Evolutionary conservation across 2,113 vertebrate species (phyloP).

Genomic region (Stomatorhinus ivindoensis): DNA sequence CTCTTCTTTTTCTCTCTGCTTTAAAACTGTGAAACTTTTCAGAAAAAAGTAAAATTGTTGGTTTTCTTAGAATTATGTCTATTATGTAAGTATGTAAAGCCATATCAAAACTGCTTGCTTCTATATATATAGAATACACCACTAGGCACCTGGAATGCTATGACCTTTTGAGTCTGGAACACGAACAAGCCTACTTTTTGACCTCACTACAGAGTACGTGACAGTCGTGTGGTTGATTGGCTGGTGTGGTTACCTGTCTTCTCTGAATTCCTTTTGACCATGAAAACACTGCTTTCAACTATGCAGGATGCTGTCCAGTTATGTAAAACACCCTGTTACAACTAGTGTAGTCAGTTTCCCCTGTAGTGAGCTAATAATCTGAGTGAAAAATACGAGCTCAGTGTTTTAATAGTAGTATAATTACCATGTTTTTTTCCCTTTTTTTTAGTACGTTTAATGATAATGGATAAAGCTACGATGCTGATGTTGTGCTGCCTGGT

Average conservation of each 20-base stretch:
- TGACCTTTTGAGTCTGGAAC: background rate
- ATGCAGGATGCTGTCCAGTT: background rate
- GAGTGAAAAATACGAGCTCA: conserved; percentile 39
- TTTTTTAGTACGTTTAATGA: conserved; percentile 45
- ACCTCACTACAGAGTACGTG: background rate
- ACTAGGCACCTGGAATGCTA: background rate
- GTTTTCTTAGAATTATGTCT: background rate
- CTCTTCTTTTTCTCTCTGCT: background rate
- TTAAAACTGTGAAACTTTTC: background rate
- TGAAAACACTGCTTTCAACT: background rate
- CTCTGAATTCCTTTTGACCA: background rate
- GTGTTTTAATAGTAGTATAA: conserved; percentile 44
- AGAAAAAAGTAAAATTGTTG: background rate
- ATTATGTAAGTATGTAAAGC: background rate
- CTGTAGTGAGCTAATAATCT: conserved; percentile 25
- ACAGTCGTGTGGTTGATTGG: background rate
- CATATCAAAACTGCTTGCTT: background rate
- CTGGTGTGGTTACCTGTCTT: background rate
- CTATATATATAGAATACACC: background rate
- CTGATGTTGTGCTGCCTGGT: conserved; percentile 73
- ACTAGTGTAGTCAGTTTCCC: background rate
- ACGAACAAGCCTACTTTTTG: background rate
- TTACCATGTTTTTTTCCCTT: conserved; percentile 34
- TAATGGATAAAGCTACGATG: conserved; percentile 69
- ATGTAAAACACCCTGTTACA: background rate